These are phyloP conservation scores for Plumapathes pennacea DNA, from an alignment of 92 coral and sea anemone genomes.

Conservation along the genomic window DNA sequence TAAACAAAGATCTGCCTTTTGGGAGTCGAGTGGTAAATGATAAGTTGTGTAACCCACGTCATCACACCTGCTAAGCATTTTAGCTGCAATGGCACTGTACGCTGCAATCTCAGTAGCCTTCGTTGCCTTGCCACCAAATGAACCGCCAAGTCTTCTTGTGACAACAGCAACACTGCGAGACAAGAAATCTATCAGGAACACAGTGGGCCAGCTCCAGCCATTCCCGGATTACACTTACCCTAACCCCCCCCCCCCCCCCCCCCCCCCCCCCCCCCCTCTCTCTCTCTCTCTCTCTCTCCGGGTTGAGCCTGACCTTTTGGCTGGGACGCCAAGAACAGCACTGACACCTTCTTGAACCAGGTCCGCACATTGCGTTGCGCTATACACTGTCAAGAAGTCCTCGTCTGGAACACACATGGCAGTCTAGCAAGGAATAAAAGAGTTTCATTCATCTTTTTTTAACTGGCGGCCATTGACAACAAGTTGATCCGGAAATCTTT, in stretches of 20 bases:
- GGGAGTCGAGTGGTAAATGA: neutral
- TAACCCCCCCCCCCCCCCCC: too few species aligned
- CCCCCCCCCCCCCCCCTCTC: neutral
- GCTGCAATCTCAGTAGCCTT: conserved; percentile 59
- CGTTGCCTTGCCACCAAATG: conserved; percentile 73
- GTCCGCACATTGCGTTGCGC: conserved; percentile 69
- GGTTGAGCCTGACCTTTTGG: conserved; percentile 14
- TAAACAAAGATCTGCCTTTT: too few species aligned
- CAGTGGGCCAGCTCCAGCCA: neutral
- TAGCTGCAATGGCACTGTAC: conserved; percentile 80
- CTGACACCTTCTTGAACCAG: conserved; percentile 63
- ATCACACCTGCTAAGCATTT: conserved; percentile 34
- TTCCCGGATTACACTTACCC: too few species aligned
- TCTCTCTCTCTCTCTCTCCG: conserved; percentile 1
- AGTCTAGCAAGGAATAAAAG: conserved; percentile 21
- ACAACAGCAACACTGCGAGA: conserved; percentile 54
- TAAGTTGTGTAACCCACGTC: neutral
- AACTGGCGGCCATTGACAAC: too few species aligned
- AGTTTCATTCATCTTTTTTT: too few species aligned
- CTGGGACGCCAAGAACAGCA: conserved; percentile 61
- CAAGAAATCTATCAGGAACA: neutral
- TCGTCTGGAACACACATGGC: conserved; percentile 82
- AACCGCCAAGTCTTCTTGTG: conserved; percentile 84
- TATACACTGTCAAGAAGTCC: conserved; percentile 69
- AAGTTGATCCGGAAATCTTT: too few species aligned